Evolutionary conservation across 1,140 invertebrate genomes (phyloP).

Genomic region (Drosophila mojavensis): DNA sequence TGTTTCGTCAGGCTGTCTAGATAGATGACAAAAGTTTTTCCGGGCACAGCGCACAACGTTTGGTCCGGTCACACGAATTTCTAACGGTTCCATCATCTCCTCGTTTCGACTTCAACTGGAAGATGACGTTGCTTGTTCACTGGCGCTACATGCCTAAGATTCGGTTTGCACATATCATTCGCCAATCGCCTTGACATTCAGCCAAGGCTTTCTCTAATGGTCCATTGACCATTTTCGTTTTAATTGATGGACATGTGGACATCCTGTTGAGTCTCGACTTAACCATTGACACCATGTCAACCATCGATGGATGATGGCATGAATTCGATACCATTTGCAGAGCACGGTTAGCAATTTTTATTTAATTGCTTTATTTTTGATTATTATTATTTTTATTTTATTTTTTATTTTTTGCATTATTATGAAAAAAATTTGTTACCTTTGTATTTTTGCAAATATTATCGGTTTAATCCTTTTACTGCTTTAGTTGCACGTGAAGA

Average conservation of each 20-base stretch:
- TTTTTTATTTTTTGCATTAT: neutral
- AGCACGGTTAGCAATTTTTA: slow-evolving; percentile 17
- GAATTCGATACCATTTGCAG: slow-evolving; percentile 49
- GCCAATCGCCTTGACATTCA: slow-evolving; percentile 61
- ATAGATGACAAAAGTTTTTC: slow-evolving; percentile 58
- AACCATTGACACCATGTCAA: slow-evolving; percentile 72
- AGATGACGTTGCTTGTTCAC: slow-evolving; percentile 61
- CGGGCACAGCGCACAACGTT: slow-evolving; percentile 9
- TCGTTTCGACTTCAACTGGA: slow-evolving; percentile 63
- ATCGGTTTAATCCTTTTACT: slow-evolving; percentile 25
- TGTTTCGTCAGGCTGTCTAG: slow-evolving; percentile 54
- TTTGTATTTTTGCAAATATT: slow-evolving; percentile 9
- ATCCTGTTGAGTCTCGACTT: slow-evolving; percentile 63
- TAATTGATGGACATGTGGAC: slow-evolving; percentile 75
- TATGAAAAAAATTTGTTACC: slow-evolving; percentile 32
- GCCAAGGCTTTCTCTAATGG: slow-evolving; percentile 76
- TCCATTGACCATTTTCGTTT: slow-evolving; percentile 79
- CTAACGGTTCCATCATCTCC: slow-evolving; percentile 64
- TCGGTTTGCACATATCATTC: slow-evolving; percentile 32
- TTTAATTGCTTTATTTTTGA: slow-evolving; percentile 11
- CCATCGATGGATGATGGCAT: slow-evolving; percentile 20
- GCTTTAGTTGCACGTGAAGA: slow-evolving; percentile 26
- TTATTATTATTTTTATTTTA: neutral
- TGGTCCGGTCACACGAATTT: slow-evolving; percentile 71
- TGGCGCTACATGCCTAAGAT: slow-evolving; percentile 36